Conservation (phyloP, 2,888 invertebrate genomes). For the Acheta domesticus region DNA sequence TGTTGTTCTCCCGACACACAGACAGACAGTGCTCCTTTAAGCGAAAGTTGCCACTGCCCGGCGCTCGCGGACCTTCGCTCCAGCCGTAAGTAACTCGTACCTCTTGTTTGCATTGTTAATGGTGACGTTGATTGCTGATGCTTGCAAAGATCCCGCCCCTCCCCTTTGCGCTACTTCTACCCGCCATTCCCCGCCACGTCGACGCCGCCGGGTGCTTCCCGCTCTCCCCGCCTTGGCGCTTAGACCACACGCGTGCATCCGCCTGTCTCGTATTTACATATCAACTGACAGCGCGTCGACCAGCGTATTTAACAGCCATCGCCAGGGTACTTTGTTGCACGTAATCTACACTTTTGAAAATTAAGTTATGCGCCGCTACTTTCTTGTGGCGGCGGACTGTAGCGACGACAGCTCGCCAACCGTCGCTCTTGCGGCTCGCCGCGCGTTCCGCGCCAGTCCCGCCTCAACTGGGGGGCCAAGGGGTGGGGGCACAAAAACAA, state of each 20-base stretch:
- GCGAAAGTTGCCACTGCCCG: not conserved
- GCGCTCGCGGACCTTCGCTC: not conserved
- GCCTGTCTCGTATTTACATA: too few species aligned
- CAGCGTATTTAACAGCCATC: too few species aligned
- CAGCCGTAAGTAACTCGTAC: conserved; percentile 10
- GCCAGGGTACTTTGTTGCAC: too few species aligned
- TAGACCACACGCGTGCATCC: too few species aligned
- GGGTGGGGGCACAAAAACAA: not conserved
- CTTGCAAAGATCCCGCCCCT: not conserved
- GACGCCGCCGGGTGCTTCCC: too few species aligned
- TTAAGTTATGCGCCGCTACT: too few species aligned
- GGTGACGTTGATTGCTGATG: not conserved
- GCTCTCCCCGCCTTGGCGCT: too few species aligned
- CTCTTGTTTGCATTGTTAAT: not conserved
- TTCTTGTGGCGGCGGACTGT: too few species aligned
- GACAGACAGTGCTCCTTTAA: not conserved
- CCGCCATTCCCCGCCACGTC: too few species aligned
- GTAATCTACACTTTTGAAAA: too few species aligned
- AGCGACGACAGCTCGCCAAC: not conserved
- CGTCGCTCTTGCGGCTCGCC: not conserved
- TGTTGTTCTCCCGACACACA: not conserved
- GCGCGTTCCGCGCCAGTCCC: not conserved
- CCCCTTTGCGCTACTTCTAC: too few species aligned
- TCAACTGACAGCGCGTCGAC: too few species aligned
- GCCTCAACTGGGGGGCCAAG: not conserved